Evolutionary conservation across 2,113 vertebrate genomes (phyloP), one percentile per base, ranked within the genome.

Genomic region (Gila orcuttii): DNA sequence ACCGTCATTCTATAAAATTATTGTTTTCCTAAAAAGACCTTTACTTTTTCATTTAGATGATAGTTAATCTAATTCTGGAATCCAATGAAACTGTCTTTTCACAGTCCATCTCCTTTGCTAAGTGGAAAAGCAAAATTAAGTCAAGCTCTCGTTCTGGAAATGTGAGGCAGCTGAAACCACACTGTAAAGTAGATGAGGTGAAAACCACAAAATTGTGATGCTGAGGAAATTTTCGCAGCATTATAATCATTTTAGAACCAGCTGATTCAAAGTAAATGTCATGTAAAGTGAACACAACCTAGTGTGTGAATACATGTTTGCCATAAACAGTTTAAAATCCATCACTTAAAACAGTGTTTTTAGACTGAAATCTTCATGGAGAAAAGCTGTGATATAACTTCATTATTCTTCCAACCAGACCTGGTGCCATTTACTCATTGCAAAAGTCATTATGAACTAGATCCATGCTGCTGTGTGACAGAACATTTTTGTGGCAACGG

Each of bases 171-270:
- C 25, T 60, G 1, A n/a, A 47, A 64, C 25, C 73, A 23, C 75
- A 25, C 13, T 28, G 74, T 50, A 23, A 79, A 84, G 73, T 79
- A 84, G 15, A 87, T 68, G 77, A 85, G 57, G 66, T 42, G 77
- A 59, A 84, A 87, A 81, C 45, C 47, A 79, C 77, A 60, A 62
- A 77, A 55, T 11, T 31, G 25, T 69, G 6, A 68, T 11, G 50
- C 57, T 15, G 57, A 64, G 57, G 50, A 12, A 17, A 47, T 50
- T 19, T 50, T 52, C 12, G 1, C 12, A 33, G 7, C n/a, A 76
- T 17, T 28, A n/a, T 6, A 59, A 10, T n/a, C 39, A 84, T 25
- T 31, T 45, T 36, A 42, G n/a, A 42, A 59, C 33, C 33, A n/a
- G 5, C 17, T 45, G 19, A 21, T 55, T 73, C 1, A 23, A 71